These are phyloP conservation scores for Crambe crambe DNA, from an alignment of 37 sponge, comb jelly and placozoan genomes.

Conservation along the genomic window DNA sequence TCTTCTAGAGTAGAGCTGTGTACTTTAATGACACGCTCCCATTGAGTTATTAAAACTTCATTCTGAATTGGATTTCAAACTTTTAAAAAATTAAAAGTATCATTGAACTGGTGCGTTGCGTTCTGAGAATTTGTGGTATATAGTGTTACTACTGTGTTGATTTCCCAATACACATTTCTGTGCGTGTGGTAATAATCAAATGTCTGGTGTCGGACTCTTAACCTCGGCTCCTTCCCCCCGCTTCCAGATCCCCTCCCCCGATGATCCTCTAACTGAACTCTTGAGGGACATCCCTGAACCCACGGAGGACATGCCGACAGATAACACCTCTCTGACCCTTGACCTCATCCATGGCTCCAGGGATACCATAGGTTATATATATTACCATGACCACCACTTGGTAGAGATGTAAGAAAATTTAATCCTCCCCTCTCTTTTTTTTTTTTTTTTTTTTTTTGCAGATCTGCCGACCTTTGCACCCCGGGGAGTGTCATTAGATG, in stretches of 20 bases:
- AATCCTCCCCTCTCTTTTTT: too few relatives aligned
- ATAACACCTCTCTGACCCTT: slow-evolving; percentile 24
- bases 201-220: not conserved
- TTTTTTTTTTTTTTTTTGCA: not conserved
- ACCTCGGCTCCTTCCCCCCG: not conserved
- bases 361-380: slow-evolving; percentile 22
- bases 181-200: too few relatives aligned
- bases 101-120: too few relatives aligned
- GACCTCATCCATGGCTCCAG: slow-evolving; percentile 31
- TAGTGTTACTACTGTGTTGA: too few relatives aligned
- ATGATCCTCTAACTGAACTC: slow-evolving; percentile 29
- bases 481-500: slow-evolving; percentile 35
- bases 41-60: too few relatives aligned
- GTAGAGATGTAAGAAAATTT: not conserved
- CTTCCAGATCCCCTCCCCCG: slow-evolving; percentile 20
- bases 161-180: too few relatives aligned
- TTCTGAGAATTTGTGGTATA: too few relatives aligned
- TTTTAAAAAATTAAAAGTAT: too few relatives aligned
- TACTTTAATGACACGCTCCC: too few relatives aligned
- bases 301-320: slow-evolving; percentile 28
- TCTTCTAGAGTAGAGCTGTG: too few relatives aligned
- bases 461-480: slow-evolving; percentile 24
- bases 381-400: too few relatives aligned
- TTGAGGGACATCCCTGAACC: slow-evolving; percentile 50
- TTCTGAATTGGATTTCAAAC: too few relatives aligned